Evolutionary conservation across 2,113 vertebrate species (phyloP).

Genomic region (Lethenteron camtschaticum): DNA sequence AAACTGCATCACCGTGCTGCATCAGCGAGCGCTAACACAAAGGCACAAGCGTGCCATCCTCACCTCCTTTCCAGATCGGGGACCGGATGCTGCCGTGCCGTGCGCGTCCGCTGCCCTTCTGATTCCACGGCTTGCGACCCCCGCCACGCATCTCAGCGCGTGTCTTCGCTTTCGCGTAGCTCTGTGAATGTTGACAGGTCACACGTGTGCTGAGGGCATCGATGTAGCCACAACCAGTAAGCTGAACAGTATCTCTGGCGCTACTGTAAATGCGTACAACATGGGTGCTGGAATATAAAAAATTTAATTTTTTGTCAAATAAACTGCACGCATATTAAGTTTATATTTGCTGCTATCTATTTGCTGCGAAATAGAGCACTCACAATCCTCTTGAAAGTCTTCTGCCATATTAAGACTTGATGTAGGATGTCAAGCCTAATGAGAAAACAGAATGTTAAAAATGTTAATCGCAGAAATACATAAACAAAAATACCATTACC

Average conservation of each 20-base stretch:
- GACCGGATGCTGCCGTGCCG: conserved; percentile 61
- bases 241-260: no score
- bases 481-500: no score
- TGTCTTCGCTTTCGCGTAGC: conserved; percentile 43
- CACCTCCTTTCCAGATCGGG: conserved; percentile 56
- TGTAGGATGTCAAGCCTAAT: conserved; percentile 48
- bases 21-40: neutral
- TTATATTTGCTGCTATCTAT: no score
- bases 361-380: conserved; percentile 15
- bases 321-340: conserved; percentile 8
- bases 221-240: no score
- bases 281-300: neutral
- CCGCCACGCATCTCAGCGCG: conserved; percentile 52
- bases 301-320: no score
- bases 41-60: neutral
- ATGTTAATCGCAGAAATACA: neutral
- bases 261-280: no score
- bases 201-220: no score
- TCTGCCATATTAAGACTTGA: conserved; percentile 47
- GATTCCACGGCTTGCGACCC: conserved; percentile 49
- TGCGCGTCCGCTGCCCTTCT: conserved; percentile 48
- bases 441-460: neutral
- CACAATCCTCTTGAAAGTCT: conserved; percentile 53
- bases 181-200: conserved; percentile 21
- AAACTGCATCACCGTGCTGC: neutral